These are phyloP conservation scores for Steinernema khuongi DNA, from an alignment of 1,140 invertebrate species.

Conservation along the genomic window DNA sequence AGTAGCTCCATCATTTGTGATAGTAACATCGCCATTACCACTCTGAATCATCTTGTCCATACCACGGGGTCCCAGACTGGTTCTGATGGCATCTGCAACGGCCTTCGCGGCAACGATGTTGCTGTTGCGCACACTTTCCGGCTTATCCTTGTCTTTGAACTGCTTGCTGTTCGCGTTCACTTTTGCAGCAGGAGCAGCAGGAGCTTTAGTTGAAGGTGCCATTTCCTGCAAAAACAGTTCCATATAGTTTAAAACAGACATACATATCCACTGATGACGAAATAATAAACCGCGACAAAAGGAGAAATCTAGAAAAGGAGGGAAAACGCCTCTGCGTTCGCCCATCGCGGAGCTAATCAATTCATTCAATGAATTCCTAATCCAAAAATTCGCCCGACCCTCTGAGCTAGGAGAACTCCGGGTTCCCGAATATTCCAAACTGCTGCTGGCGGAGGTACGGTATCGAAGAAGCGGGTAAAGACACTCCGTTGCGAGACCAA, in stretches of 20 bases:
- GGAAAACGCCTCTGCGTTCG: no score
- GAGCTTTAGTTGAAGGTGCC: constrained; percentile 19
- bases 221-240: constrained; percentile 18
- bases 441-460: neutral
- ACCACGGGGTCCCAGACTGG: constrained; percentile 91
- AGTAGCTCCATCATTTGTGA: constrained; percentile 99
- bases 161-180: constrained; percentile 28
- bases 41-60: constrained; percentile 99
- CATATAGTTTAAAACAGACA: neutral
- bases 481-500: neutral
- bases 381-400: no score
- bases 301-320: neutral
- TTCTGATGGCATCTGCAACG: constrained; percentile 95
- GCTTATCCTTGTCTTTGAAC: constrained; percentile 52
- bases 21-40: constrained; percentile 89
- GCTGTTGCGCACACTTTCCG: constrained; percentile 72
- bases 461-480: neutral
- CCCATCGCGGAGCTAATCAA: no score
- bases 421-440: neutral
- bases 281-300: neutral
- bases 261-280: neutral
- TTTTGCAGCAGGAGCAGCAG: constrained; percentile 28
- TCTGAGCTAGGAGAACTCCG: no score
- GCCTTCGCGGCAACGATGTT: constrained; percentile 98
- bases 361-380: no score